These are phyloP conservation scores for Andrena bucephala DNA, from an alignment of 2,888 invertebrate species.

Conservation along the genomic window DNA sequence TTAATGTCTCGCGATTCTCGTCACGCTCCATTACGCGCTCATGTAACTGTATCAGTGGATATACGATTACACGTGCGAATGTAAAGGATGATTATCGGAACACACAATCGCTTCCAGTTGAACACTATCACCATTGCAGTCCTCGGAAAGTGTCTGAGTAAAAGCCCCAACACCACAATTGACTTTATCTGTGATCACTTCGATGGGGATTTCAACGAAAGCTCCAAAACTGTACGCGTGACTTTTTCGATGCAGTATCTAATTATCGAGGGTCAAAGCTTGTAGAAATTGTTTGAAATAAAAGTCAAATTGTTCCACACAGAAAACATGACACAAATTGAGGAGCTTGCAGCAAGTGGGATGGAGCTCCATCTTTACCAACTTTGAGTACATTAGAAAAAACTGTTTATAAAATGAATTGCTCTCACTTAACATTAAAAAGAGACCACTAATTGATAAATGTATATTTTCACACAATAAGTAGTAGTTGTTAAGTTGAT, in stretches of 20 bases:
- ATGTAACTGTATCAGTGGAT: background rate
- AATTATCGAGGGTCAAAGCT: too few relatives aligned
- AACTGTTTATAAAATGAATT: too few relatives aligned
- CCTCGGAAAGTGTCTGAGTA: background rate
- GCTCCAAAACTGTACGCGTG: background rate
- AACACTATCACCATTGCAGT: constrained; percentile 1
- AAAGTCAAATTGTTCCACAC: too few relatives aligned
- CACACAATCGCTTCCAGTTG: constrained; percentile 18
- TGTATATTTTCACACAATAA: too few relatives aligned
- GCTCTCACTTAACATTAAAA: too few relatives aligned
- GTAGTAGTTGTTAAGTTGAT: too few relatives aligned
- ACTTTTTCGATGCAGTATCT: background rate
- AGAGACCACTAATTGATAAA: too few relatives aligned
- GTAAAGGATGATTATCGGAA: constrained; percentile 25
- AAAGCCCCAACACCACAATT: background rate
- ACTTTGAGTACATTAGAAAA: too few relatives aligned
- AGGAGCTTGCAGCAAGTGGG: too few relatives aligned
- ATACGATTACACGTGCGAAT: constrained; percentile 10
- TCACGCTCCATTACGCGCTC: constrained; percentile 20
- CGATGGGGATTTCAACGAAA: background rate
- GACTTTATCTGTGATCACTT: background rate
- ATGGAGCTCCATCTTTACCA: too few relatives aligned
- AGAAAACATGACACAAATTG: too few relatives aligned
- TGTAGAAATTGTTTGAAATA: too few relatives aligned
- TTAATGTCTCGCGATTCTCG: constrained; percentile 15